Evolutionary conservation across 2,113 vertebrate species (phyloP).

Genomic region (Tragulus kanchil): DNA sequence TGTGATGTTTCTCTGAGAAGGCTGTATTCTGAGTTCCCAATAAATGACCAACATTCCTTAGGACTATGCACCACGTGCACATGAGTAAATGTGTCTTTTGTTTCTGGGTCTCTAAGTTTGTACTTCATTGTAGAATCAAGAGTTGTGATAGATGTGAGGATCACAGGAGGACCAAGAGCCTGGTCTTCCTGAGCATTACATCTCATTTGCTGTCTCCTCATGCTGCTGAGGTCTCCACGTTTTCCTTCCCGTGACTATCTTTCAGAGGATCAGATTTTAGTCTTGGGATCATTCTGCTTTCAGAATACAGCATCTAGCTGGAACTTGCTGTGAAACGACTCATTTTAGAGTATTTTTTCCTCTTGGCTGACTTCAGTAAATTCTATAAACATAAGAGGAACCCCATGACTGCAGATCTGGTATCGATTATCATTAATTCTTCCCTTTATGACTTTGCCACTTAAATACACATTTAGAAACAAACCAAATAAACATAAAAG

Average conservation of each 20-base stretch:
- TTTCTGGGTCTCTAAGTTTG: slow-evolving; percentile 35
- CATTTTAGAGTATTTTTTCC: slow-evolving; percentile 22
- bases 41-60: slow-evolving; percentile 46
- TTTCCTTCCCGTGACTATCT: not conserved
- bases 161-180: not conserved
- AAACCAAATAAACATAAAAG: slow-evolving; percentile 83
- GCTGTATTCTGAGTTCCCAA: slow-evolving; percentile 36
- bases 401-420: slow-evolving; percentile 73
- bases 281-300: slow-evolving; percentile 43
- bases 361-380: slow-evolving; percentile 57
- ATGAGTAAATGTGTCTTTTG: slow-evolving; percentile 35
- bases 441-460: slow-evolving; percentile 80
- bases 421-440: slow-evolving; percentile 85
- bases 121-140: slow-evolving; percentile 22
- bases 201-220: not conserved
- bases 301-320: not conserved
- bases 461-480: slow-evolving; percentile 83
- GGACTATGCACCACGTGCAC: slow-evolving; percentile 36
- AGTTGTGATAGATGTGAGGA: not conserved
- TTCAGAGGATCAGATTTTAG: not conserved
- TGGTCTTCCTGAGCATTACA: not conserved
- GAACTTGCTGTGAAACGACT: slow-evolving; percentile 17
- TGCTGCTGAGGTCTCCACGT: not conserved
- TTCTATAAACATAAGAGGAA: slow-evolving; percentile 56
- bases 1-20: slow-evolving; percentile 60